Evolutionary conservation across 2,113 vertebrate species (phyloP).

Genomic region (Geococcyx californianus): DNA sequence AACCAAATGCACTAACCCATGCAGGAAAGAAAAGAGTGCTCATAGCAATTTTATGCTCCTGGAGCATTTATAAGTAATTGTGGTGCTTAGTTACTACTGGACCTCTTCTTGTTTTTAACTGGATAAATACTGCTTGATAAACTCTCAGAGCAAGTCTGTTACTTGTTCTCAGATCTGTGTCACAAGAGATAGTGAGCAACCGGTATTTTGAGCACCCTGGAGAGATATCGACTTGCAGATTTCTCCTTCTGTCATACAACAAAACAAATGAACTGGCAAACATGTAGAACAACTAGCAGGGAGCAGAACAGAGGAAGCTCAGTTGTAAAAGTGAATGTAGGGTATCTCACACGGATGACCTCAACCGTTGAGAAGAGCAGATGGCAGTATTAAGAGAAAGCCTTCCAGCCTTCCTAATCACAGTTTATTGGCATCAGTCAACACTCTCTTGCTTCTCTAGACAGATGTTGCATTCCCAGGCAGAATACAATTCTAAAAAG

Average conservation of each 20-base stretch:
- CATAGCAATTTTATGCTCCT: background rate
- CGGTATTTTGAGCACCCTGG: background rate
- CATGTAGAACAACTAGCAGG: fast-evolving
- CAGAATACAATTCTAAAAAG: background rate
- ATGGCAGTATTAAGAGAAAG: slow-evolving; percentile 48
- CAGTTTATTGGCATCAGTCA: slow-evolving; percentile 17
- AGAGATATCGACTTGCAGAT: background rate
- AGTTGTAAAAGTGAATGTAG: background rate
- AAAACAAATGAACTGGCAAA: background rate
- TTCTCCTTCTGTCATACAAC: background rate
- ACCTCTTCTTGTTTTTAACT: background rate
- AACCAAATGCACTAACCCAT: background rate
- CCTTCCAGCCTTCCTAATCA: slow-evolving; percentile 30
- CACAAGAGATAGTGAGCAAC: background rate
- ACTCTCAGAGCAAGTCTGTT: background rate
- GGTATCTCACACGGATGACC: background rate
- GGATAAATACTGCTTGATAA: background rate
- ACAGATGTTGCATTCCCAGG: background rate
- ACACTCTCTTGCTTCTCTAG: background rate
- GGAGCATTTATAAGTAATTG: background rate
- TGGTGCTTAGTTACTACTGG: background rate
- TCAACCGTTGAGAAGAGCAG: background rate
- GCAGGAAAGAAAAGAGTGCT: background rate
- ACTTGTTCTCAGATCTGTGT: background rate
- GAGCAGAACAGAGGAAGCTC: background rate